Conservation (phyloP, 2,888 invertebrate species). For the Amaurobius ferox region DNA sequence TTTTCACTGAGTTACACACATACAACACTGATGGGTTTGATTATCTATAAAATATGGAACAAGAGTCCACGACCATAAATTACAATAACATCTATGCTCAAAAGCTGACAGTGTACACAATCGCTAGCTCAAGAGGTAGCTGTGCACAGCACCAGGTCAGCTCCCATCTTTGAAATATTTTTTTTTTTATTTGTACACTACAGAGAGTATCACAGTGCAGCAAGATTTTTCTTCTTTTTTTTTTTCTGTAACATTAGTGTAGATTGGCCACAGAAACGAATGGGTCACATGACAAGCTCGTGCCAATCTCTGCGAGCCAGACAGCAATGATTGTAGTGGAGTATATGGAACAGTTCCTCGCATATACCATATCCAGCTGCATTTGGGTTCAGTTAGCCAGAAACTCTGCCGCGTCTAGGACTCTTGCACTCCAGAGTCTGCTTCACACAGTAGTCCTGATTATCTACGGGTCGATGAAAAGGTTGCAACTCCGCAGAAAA, state of each 20-base stretch:
- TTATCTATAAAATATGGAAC: conserved; percentile 72
- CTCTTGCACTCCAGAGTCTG: not conserved
- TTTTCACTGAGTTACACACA: conserved; percentile 55
- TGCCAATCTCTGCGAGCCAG: conserved; percentile 24
- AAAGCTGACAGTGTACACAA: conserved; percentile 32
- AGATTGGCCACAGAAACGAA: conserved; percentile 5
- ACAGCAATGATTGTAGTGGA: conserved; percentile 26
- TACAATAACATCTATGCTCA: conserved; percentile 48
- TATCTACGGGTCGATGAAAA: conserved; percentile 57
- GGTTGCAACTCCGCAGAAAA: conserved; percentile 38
- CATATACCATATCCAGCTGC: conserved; percentile 10
- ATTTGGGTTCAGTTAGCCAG: not conserved
- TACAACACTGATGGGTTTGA: conserved; percentile 70
- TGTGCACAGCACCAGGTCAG: conserved; percentile 58
- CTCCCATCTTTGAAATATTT: conserved; percentile 29
- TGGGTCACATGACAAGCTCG: conserved; percentile 28
- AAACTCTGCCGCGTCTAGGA: not conserved
- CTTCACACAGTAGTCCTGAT: conserved; percentile 21
- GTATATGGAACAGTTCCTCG: not conserved
- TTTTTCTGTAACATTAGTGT: conserved; percentile 28
- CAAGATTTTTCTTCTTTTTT: conserved; percentile 43
- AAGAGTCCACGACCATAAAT: conserved; percentile 58
- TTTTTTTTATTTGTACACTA: conserved; percentile 68
- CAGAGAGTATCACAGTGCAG: conserved; percentile 72
- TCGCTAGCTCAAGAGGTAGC: conserved; percentile 41